phyloP scores from a whole-genome alignment of 37 sponge, comb jelly and placozoan genomes.

The Bolinopsis microptera region DNA sequence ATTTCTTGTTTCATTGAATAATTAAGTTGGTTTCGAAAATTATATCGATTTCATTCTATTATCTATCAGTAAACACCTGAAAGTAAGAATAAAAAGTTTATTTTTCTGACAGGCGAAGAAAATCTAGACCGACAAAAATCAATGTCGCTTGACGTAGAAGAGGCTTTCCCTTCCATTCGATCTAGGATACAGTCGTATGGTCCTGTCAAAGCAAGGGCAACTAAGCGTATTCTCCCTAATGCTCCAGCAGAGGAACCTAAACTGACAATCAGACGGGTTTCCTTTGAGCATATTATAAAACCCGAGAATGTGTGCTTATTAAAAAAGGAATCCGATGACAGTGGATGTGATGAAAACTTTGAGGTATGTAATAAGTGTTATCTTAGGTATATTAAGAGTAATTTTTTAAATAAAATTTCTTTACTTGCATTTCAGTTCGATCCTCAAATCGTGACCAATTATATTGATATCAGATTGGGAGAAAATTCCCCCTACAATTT shows the following conservation, averaged over 20 bases:
- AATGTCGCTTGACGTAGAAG: not conserved
- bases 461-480: no score
- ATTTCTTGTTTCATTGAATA: no score
- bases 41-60: no score
- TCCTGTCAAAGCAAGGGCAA: not conserved
- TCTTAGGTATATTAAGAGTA: not conserved
- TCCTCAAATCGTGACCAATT: no score
- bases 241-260: not conserved
- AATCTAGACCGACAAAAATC: not conserved
- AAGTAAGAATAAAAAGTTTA: no score
- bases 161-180: not conserved
- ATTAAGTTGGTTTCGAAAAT: no score
- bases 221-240: not conserved
- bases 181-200: not conserved
- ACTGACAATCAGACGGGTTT: not conserved
- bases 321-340: constrained; percentile 2
- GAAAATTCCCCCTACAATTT: no score
- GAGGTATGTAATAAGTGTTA: not conserved
- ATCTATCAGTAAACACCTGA: no score
- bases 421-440: not conserved
- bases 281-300: not conserved
- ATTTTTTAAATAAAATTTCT: not conserved
- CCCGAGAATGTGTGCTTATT: not conserved
- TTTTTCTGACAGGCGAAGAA: no score
- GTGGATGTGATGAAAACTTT: constrained; percentile 5